Percentiles rank a stretch among this genome's conserved stretches.
phyloP scores from a whole-genome alignment of 2,113 vertebrate species.

The Urocitellus parryii region DNA sequence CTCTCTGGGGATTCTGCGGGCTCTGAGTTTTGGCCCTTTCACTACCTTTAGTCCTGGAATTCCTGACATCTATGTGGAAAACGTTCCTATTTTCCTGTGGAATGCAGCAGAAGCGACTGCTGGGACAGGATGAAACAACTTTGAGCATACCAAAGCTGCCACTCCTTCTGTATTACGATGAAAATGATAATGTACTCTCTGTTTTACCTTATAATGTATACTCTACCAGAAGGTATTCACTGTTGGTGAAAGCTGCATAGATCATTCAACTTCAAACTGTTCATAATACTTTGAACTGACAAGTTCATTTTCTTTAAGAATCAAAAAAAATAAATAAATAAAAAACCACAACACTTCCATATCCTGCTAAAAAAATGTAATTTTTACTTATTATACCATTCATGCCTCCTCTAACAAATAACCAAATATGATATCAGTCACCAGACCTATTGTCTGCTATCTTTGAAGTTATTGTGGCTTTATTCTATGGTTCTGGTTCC shows the following conservation, averaged over 20 bases:
- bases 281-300: constrained; percentile 57
- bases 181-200: not conserved
- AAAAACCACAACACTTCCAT: not conserved
- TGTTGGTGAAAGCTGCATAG: constrained; percentile 47
- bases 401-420: not conserved
- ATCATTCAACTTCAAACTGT: constrained; percentile 54
- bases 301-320: constrained; percentile 62
- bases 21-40: not conserved
- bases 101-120: not conserved
- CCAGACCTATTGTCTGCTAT: not conserved
- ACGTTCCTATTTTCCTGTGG: not conserved
- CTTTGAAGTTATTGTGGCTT: constrained; percentile 20
- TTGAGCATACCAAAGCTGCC: not conserved
- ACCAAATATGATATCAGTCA: constrained; percentile 15
- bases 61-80: not conserved
- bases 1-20: not conserved
- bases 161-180: not conserved
- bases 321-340: constrained; percentile 37
- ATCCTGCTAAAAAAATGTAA: constrained; percentile 58
- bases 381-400: constrained; percentile 44
- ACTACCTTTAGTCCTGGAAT: not conserved
- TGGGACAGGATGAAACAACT: not conserved
- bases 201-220: not conserved
- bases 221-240: constrained; percentile 36
- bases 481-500: not conserved